Evolutionary conservation across 1,140 invertebrate species (phyloP), one percentile per base, ranked within the genome.

Genomic region (Hyles vespertilio): DNA sequence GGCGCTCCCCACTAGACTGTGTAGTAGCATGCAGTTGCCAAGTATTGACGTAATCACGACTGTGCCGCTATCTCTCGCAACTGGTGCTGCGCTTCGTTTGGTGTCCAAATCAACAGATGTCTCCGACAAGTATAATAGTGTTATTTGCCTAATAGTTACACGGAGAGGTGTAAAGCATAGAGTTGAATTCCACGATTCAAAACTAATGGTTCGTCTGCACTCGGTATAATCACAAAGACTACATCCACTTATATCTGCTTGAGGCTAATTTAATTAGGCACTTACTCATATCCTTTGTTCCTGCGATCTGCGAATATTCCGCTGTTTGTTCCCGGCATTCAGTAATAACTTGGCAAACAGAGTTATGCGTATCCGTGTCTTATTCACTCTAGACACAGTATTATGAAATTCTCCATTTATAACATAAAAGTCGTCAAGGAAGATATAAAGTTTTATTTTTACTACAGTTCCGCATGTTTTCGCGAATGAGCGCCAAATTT

Each of bases 341-440:
- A 45, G 57, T 64, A 57, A 64, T 59, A 64, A 59, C 53, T 64
- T 64, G 34, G 56, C 57, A 56, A 56, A 64, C 49, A 59, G 56
- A 58, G 47, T 63, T 63, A 57, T 36, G 44, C 46, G 53, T 61
- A 58, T 58, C 56, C 51, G 36, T 10, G 49, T n/a, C 51, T 63
- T 54, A 54, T 54, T 63, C 46, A 53, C 55, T 43, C 46, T 58
- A 58, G 56, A 63, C 51, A 50, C 51, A 44, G 56, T 58, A 58
- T 58, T 53, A 63, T 56, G 61, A 54, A 57, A 62, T 53, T 61
- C 55, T 46, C 55, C 51, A 58, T 54, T 63, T 54, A 54, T 32
- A 47, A 54, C 51, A 54, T 63, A 58, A 54, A 58, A 63, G 43
- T 54, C 51, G 51, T 36, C 47, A 32, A 22, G 55, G 36, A 52